Conservation (phyloP, 2,113 vertebrate genomes). For the Camelus dromedarius region DNA sequence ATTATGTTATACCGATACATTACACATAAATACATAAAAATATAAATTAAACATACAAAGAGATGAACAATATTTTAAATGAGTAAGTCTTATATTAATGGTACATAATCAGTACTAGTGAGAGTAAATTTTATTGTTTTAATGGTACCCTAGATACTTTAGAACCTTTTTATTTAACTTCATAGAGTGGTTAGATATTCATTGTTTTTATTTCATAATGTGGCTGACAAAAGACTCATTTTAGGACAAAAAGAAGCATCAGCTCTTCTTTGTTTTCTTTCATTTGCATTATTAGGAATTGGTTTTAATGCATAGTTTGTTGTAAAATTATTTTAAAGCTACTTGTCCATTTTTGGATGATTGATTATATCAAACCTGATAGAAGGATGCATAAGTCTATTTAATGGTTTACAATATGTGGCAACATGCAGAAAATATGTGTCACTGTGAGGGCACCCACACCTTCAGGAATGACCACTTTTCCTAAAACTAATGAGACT, state of each 20-base stretch:
- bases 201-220: neutral
- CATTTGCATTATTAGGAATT: neutral
- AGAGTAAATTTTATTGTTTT: neutral
- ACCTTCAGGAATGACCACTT: neutral
- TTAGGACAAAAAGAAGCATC: neutral
- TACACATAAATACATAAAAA: neutral
- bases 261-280: neutral
- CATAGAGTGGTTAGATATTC: neutral
- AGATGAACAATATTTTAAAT: neutral
- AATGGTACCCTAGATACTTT: neutral
- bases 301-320: neutral
- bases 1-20: neutral
- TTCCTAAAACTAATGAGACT: neutral
- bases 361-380: neutral
- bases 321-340: slow-evolving; percentile 16
- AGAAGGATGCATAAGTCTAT: neutral
- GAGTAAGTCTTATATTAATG: neutral
- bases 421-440: neutral
- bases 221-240: neutral
- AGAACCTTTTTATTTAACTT: neutral
- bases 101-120: neutral
- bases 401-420: neutral
- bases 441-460: neutral
- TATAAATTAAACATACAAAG: neutral
- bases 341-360: neutral